Evolutionary conservation across 1,140 invertebrate species (phyloP), one percentile per base, ranked within the genome.

Genomic region (Leucophenga varia): DNA sequence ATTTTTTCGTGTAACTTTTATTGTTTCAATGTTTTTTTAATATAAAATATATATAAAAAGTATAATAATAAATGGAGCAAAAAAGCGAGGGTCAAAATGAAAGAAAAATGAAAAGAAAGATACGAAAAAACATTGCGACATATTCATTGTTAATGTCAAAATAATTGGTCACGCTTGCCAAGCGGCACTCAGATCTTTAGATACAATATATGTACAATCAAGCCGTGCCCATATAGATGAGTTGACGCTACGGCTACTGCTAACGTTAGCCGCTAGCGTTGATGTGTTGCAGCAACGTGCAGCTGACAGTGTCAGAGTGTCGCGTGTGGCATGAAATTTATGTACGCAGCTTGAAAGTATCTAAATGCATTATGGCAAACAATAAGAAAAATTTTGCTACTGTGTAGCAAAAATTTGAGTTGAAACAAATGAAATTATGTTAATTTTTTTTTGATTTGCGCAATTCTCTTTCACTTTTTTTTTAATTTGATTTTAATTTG

Each of bases 141-240:
- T 47, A 67, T 65, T 63, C 49, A 63, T 65, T 67, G 63, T 67
- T 67, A 67, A 67, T 67, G 63, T 67, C 63, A 67, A 67, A 67
- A 67, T 67, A 67, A 67, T 67, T 67, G 63, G 63, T 68, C 63
- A 67, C 64, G 59, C 56, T 68, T 59, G 59, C 61, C 55, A 55
- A 52, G 22, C 22, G 5, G 22, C 22, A 10, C 5, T 25, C 5
- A 25, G 5, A 10, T 25, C 22, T 5, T 25, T 25, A 10, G 22
- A 5, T n/a, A n/a, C n/a, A n/a, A n/a, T n/a, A n/a, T n/a, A n/a
- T n/a, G n/a, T n/a, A n/a, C n/a, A n/a, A n/a, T n/a, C n/a, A n/a
- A 25, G 28, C 41, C 51, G 38, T 36, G 32, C 49, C 30, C 49
- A 43, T n/a, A n/a, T n/a, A n/a, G 35, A 37, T 28, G 41, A 44